Conservation (phyloP, 2,113 vertebrate species). For the Triplophysa rosa region DNA sequence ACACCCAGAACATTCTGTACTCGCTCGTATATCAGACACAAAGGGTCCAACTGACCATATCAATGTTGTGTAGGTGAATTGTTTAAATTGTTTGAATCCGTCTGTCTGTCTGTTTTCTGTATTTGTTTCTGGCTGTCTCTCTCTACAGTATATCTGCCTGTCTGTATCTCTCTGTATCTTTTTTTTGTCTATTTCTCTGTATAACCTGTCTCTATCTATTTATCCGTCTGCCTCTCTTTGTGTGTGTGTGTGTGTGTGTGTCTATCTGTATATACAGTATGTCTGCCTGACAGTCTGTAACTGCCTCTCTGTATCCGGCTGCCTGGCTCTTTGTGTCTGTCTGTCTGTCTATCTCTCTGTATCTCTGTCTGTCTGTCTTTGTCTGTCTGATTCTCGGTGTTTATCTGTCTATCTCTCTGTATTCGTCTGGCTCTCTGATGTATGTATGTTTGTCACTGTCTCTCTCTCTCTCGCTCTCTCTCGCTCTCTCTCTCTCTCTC, state of each 20-base stretch:
- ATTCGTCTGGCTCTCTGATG: too few species aligned
- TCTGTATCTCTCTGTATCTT: neutral
- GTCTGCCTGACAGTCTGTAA: neutral
- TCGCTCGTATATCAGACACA: conserved; percentile 43
- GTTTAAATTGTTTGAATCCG: neutral
- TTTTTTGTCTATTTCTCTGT: neutral
- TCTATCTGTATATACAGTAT: too few species aligned
- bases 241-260: too few species aligned
- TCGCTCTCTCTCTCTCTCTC: neutral
- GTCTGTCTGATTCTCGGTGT: too few species aligned
- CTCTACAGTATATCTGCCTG: neutral
- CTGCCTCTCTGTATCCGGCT: neutral
- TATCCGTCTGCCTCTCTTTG: neutral
- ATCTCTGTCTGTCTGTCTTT: too few species aligned
- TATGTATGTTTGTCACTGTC: too few species aligned
- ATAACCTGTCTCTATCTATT: neutral
- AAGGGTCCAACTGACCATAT: conserved; percentile 44
- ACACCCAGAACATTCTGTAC: conserved; percentile 47
- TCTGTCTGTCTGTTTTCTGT: neutral
- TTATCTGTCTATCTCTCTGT: neutral
- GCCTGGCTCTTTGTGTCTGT: neutral
- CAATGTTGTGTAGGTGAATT: conserved; percentile 16
- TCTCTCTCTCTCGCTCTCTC: neutral
- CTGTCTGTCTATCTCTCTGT: neutral
- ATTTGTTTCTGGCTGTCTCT: neutral